Base-by-base conservation (phyloP, 2,113 vertebrate genomes). In the Vicugna pacos region DNA sequence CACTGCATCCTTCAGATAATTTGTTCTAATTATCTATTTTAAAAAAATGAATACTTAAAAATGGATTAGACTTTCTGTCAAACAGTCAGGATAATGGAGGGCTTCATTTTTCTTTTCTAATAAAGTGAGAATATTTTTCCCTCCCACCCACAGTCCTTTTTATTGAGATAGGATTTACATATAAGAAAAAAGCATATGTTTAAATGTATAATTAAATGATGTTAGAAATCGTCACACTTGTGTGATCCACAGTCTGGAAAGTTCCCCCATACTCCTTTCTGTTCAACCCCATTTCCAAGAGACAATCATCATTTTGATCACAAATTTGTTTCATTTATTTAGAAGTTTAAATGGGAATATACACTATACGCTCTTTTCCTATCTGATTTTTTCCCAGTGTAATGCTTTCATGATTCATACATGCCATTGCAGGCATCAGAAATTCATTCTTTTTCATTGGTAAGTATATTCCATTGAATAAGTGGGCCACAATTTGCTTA, bases 121-220 rank as follows among this genome's bases (percentile, higher is more conserved):
- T 81, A 80, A 95, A 79, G 20, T 24, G 6, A 80, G 1, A 92
- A 60, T 84, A 86, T 81, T 6, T 60, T 95, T 75, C 92, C 60
- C 35, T 86, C 20, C 4, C 19, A 76, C 3, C 14, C 14, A 54
- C 42, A 65, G 5, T 80, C 11, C 48, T 60, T 91, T 95, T 95
- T 72, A 93, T 80, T 95, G 56, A 96, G 60, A 54, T 95, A 54
- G 77, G 20, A 80, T 90, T 84, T 92, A 62, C 32, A 58, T 76
- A 28, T 69, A 77, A 87, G 52, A 75, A 60, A 65, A 65, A 84
- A 87, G 15, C 38, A 83, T 3, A 73, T 10, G 54, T 90, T 95
- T 81, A 80, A 70, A 8, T 20, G 35, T 22, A 67, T 60, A 84
- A 82, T 89, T 95, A 46, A 95, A 67, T 80, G 26, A 88, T 76